Conservation (phyloP, 2,888 invertebrate genomes). For the Achlya flavicornis region DNA sequence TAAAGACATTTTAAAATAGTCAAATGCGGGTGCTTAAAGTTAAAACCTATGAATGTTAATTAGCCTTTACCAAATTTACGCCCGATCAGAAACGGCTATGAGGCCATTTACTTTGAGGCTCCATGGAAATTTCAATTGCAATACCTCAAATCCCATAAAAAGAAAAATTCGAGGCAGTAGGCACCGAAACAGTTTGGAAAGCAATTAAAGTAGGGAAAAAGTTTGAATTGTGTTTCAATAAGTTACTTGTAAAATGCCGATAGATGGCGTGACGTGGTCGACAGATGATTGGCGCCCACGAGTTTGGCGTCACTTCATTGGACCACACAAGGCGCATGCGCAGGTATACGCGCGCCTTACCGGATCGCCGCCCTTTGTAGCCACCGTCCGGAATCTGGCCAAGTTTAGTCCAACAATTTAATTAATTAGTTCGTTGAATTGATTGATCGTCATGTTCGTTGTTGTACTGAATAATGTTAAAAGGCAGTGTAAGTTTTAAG, state of each 20-base stretch:
- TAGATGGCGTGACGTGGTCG: slow-evolving; percentile 18
- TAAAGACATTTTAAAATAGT: slow-evolving; percentile 7
- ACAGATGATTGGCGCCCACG: slow-evolving; percentile 27
- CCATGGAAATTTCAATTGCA: not conserved
- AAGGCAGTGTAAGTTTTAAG: not conserved
- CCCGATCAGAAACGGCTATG: not conserved
- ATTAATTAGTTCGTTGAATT: slow-evolving; percentile 27
- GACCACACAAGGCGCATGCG: slow-evolving; percentile 63
- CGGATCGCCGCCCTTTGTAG: slow-evolving; percentile 22
- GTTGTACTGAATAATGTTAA: slow-evolving; percentile 5
- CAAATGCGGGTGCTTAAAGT: not conserved
- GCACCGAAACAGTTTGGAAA: slow-evolving; percentile 6
- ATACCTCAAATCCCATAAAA: not conserved
- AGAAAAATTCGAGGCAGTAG: slow-evolving; percentile 7
- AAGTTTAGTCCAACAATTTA: slow-evolving; percentile 29
- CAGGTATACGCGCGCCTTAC: slow-evolving; percentile 51
- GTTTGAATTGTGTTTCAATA: slow-evolving; percentile 3
- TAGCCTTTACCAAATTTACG: not conserved
- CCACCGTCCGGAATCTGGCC: slow-evolving; percentile 20
- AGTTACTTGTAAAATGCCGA: slow-evolving; percentile 1
- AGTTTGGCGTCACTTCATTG: slow-evolving; percentile 36
- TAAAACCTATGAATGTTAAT: slow-evolving; percentile 5
- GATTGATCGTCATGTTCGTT: slow-evolving; percentile 8
- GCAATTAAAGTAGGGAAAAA: not conserved
- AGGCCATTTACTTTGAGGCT: not conserved